Conservation (phyloP, 2,113 vertebrate species). For the Stegastes partitus region DNA sequence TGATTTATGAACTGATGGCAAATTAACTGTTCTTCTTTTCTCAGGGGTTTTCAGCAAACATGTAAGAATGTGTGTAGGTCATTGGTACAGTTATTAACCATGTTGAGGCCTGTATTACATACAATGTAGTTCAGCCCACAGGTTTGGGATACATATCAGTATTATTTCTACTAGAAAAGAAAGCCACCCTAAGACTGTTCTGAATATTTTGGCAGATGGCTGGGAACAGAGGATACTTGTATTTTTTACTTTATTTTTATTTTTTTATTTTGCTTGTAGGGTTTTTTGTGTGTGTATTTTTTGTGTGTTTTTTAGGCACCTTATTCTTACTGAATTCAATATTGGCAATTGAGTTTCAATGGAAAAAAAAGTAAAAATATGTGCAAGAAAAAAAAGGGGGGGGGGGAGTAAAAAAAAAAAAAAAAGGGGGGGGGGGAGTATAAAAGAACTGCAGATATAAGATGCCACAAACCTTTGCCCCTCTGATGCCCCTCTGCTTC, state of each 20-base stretch:
- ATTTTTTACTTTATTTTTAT: constrained; percentile 62
- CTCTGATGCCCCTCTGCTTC: too few species aligned
- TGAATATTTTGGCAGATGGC: constrained; percentile 81
- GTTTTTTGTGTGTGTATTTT: too few species aligned
- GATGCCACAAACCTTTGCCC: constrained; percentile 74
- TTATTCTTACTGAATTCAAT: constrained; percentile 81
- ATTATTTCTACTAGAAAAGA: constrained; percentile 83
- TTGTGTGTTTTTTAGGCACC: constrained; percentile 86
- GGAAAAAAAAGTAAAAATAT: constrained; percentile 64
- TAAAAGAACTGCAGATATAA: constrained; percentile 82
- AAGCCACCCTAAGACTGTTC: constrained; percentile 82
- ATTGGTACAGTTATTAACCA: too few species aligned
- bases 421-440: too few species aligned
- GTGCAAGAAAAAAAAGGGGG: constrained; percentile 70
- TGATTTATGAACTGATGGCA: too few species aligned
- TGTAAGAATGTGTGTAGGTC: too few species aligned
- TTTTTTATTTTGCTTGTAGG: constrained; percentile 69
- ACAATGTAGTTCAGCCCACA: constrained; percentile 85
- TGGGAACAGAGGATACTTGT: constrained; percentile 77
- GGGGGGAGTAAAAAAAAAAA: too few species aligned
- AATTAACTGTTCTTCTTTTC: too few species aligned
- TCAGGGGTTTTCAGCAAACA: too few species aligned
- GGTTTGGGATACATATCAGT: constrained; percentile 84
- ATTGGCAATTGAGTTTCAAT: constrained; percentile 82
- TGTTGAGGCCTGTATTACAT: constrained; percentile 59